Evolutionary conservation across 2,113 vertebrate genomes (phyloP).

Genomic region (Alexandromys fortis): DNA sequence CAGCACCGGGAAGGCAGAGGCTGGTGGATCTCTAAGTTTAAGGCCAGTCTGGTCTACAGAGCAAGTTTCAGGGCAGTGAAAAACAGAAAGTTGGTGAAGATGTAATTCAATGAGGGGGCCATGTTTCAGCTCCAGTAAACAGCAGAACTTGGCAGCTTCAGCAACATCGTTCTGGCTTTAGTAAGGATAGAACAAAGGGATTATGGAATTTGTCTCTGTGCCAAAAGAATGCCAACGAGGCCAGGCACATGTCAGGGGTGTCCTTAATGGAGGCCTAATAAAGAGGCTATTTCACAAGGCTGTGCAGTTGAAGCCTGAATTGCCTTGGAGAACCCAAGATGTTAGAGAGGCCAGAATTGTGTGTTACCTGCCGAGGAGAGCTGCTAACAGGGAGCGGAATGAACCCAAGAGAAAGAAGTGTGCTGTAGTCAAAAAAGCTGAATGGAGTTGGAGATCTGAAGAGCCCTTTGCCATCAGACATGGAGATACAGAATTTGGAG

Average conservation of each 20-base stretch:
- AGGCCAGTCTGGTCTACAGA: background rate
- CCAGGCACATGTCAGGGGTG: background rate
- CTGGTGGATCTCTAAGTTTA: background rate
- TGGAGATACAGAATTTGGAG: background rate
- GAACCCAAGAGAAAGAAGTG: background rate
- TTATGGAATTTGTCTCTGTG: background rate
- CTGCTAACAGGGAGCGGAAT: background rate
- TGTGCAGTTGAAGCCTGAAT: background rate
- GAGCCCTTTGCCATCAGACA: background rate
- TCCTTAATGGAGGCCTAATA: background rate
- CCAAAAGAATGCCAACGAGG: background rate
- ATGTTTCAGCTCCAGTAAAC: background rate
- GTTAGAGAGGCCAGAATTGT: background rate
- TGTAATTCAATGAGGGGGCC: background rate
- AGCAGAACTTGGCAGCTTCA: background rate
- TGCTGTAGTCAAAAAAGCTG: background rate
- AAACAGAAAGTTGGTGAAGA: background rate
- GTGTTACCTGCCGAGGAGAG: background rate
- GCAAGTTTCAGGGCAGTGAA: background rate
- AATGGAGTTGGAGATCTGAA: background rate
- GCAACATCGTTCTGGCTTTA: background rate
- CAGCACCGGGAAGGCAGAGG: background rate
- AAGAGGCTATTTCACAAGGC: background rate
- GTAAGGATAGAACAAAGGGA: background rate
- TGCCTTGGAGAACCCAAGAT: background rate